Conservation (phyloP, 2,113 vertebrate species). For the Sturnus vulgaris region DNA sequence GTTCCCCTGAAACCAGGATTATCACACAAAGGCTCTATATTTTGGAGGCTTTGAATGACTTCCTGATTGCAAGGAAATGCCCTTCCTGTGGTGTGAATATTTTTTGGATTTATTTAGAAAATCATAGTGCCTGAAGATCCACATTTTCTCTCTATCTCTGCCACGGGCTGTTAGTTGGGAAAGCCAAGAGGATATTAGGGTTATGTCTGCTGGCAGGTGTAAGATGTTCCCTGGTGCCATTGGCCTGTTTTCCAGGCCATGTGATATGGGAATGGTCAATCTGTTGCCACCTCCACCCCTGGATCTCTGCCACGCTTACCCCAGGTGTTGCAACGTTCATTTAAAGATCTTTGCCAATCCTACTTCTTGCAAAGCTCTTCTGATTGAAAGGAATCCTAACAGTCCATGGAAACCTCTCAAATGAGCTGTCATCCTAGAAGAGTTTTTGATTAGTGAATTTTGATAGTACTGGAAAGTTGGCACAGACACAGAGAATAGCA, state of each 20-base stretch:
- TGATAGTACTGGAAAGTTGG: conserved; percentile 1
- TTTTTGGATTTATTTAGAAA: not conserved
- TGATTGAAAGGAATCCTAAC: not conserved
- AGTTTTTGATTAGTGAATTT: conserved; percentile 14
- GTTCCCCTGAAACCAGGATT: not conserved
- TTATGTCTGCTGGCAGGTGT: not conserved
- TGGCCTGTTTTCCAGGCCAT: not conserved
- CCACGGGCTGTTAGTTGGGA: not conserved
- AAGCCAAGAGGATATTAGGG: not conserved
- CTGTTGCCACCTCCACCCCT: not conserved
- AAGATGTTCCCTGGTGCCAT: not conserved
- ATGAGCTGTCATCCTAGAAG: not conserved
- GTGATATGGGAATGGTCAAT: not conserved
- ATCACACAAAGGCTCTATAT: not conserved
- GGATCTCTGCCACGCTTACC: not conserved
- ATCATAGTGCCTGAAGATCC: not conserved
- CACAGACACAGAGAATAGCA: conserved; percentile 27
- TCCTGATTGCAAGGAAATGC: not conserved
- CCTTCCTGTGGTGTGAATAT: not conserved
- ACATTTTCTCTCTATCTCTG: not conserved
- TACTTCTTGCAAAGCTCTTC: not conserved
- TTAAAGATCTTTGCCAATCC: not conserved
- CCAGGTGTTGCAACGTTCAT: not conserved
- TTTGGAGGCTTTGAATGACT: not conserved
- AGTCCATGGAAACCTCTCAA: not conserved